A percentile compares a stretch with the other conserved stretches of the same genome.
phyloP scores from a whole-genome alignment of 1,140 invertebrate species.

The Anastrepha obliqua region DNA sequence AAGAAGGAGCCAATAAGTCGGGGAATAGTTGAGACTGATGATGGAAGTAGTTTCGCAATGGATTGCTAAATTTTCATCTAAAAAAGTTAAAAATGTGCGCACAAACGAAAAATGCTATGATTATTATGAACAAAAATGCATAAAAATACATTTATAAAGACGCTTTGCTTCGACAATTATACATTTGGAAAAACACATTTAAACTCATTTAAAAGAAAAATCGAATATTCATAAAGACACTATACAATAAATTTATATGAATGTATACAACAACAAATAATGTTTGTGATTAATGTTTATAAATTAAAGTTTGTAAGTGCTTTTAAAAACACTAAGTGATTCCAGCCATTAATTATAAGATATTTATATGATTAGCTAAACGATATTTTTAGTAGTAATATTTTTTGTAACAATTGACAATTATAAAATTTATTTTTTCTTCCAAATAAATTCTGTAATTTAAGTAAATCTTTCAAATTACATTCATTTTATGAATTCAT shows the following conservation, averaged over 20 bases:
- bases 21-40: not conserved
- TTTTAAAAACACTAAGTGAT: constrained; percentile 40
- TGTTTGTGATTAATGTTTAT: constrained; percentile 23
- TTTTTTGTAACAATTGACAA: not conserved
- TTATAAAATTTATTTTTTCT: not conserved
- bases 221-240: constrained; percentile 18
- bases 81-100: too few species aligned
- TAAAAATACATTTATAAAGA: not conserved
- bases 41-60: not conserved
- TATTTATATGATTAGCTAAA: not conserved
- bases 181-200: not conserved
- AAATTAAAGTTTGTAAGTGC: constrained; percentile 13
- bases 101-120: too few species aligned
- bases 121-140: not conserved
- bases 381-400: not conserved
- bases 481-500: not conserved
- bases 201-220: not conserved
- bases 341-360: constrained; percentile 50
- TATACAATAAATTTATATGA: constrained; percentile 1
- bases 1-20: not conserved
- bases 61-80: too few species aligned
- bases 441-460: not conserved
- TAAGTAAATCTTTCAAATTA: too few species aligned
- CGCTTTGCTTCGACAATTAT: not conserved
- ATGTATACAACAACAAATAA: not conserved